phyloP scores from a whole-genome alignment of 2,113 vertebrate genomes.

The Talpa occidentalis region DNA sequence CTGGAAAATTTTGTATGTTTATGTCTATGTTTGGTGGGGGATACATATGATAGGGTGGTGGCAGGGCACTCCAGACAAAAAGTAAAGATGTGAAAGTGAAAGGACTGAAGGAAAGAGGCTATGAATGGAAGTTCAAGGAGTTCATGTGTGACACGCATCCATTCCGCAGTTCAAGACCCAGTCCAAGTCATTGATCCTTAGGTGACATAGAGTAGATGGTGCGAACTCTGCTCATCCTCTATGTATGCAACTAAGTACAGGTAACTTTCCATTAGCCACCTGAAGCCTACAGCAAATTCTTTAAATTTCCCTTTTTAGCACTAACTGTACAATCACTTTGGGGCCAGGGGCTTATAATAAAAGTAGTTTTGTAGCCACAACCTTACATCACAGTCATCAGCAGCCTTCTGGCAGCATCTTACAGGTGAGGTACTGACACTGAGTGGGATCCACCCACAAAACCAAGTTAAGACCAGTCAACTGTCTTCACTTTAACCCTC shows the following conservation, averaged over 20 bases:
- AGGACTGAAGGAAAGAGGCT: neutral
- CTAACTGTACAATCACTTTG: neutral
- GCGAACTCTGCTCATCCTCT: neutral
- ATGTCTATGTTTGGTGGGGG: neutral
- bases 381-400: accelerated
- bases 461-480: neutral
- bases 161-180: neutral
- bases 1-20: neutral
- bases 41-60: neutral
- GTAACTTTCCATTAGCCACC: neutral
- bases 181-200: neutral
- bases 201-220: neutral
- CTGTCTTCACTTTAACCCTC: neutral
- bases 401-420: neutral
- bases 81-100: neutral
- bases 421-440: neutral
- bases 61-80: neutral
- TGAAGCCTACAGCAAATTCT: neutral
- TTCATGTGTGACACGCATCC: neutral
- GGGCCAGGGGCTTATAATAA: neutral
- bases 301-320: neutral
- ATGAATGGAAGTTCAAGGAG: neutral
- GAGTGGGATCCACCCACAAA: neutral
- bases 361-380: neutral
- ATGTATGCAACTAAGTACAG: neutral